phyloP scores from a whole-genome alignment of 1,140 invertebrate species.

The Dendrolimus punctatus region DNA sequence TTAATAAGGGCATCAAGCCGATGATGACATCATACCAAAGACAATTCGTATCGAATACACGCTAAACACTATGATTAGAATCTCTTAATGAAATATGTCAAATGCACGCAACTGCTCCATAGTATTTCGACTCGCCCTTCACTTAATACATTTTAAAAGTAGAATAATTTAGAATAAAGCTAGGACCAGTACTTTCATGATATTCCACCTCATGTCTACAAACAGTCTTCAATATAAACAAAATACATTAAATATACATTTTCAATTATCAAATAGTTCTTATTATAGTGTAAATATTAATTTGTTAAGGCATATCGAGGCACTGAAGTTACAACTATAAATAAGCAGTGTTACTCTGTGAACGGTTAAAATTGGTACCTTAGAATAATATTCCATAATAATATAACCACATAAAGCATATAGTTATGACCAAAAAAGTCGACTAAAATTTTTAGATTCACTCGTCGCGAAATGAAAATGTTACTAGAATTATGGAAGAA shows the following conservation, averaged over 20 bases:
- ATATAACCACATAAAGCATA: too few relatives aligned
- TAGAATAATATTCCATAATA: too few relatives aligned
- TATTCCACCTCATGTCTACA: conserved; percentile 18
- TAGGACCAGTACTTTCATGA: conserved; percentile 47
- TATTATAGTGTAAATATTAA: conserved; percentile 14
- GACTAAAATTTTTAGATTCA: too few relatives aligned
- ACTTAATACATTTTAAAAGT: background rate
- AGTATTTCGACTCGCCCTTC: background rate
- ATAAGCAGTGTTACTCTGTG: conserved; percentile 7
- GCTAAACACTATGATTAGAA: background rate
- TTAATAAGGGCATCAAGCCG: conserved; percentile 13
- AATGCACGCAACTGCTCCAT: background rate
- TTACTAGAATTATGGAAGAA: too few relatives aligned
- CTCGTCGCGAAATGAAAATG: too few relatives aligned
- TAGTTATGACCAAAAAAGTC: too few relatives aligned
- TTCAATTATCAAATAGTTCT: conserved; percentile 4
- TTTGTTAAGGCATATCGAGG: conserved; percentile 55
- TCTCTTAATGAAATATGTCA: conserved; percentile 1
- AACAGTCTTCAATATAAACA: conserved; percentile 20
- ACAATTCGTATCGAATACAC: background rate
- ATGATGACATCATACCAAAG: conserved; percentile 11
- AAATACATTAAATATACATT: conserved; percentile 25
- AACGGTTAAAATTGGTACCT: too few relatives aligned
- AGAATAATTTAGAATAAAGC: conserved; percentile 44
- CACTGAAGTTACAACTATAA: conserved; percentile 50